Conservation (phyloP, 2,113 vertebrate species). For the Hemiprocne comata region DNA sequence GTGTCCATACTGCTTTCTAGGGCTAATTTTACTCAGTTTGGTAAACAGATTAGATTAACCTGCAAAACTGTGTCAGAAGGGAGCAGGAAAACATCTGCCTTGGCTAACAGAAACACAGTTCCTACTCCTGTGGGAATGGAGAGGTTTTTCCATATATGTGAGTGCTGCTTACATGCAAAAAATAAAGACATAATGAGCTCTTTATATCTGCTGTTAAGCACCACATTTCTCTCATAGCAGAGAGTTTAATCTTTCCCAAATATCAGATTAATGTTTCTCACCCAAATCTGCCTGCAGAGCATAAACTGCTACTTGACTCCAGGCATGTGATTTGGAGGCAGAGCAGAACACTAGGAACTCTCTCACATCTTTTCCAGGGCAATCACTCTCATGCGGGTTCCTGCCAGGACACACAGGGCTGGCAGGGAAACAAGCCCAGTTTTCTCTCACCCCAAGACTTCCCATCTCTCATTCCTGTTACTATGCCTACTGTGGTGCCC, state of each 20-base stretch:
- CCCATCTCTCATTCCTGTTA: not conserved
- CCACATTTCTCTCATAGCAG: not conserved
- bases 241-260: not conserved
- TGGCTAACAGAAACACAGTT: not conserved
- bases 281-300: not conserved
- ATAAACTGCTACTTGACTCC: not conserved
- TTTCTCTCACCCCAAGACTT: not conserved
- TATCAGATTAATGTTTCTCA: not conserved
- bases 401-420: not conserved
- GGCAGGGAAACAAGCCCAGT: not conserved
- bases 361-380: not conserved
- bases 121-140: not conserved
- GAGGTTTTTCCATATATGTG: not conserved
- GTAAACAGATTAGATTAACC: not conserved
- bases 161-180: not conserved
- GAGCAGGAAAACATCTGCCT: not conserved
- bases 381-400: not conserved
- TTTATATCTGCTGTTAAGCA: not conserved
- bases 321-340: accelerated
- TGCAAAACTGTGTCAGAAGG: not conserved
- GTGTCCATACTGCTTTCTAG: not conserved
- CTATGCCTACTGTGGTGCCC: not conserved
- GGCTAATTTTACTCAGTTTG: not conserved
- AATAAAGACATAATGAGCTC: not conserved
- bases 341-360: accelerated